Conservation (phyloP, 2,888 invertebrate species). For the Resseliella maxima region DNA sequence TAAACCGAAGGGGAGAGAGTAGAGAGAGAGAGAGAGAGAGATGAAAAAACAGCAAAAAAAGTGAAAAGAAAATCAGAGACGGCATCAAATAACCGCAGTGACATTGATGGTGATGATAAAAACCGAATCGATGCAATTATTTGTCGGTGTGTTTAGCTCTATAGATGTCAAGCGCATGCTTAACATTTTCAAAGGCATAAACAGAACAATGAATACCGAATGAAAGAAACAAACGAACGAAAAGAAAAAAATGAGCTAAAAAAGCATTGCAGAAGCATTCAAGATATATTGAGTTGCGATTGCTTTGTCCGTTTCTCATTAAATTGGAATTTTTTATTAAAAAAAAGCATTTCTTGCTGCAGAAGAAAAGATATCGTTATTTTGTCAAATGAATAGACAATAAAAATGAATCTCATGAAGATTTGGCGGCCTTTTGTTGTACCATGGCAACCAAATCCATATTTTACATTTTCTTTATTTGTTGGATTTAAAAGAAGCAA, state of each 20-base stretch:
- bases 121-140: background rate
- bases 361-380: background rate
- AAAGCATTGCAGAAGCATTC: background rate
- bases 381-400: conserved; percentile 5
- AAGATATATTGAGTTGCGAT: background rate
- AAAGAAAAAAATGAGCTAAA: background rate
- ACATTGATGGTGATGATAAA: conserved; percentile 37
- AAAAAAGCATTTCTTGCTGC: background rate
- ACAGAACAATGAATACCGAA: background rate
- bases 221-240: background rate
- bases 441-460: conserved; percentile 15
- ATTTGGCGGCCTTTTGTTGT: background rate
- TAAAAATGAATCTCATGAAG: background rate
- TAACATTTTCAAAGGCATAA: background rate
- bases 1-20: background rate
- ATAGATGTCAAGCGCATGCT: conserved; percentile 30
- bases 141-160: background rate
- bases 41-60: no score
- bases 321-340: background rate
- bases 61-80: background rate
- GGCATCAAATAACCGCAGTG: background rate
- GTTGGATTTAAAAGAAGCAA: background rate
- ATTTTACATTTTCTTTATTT: background rate
- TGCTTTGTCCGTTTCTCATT: conserved; percentile 4
- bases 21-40: background rate